Base-by-base conservation (phyloP, 2,888 invertebrate species). In the Timandra comae region DNA sequence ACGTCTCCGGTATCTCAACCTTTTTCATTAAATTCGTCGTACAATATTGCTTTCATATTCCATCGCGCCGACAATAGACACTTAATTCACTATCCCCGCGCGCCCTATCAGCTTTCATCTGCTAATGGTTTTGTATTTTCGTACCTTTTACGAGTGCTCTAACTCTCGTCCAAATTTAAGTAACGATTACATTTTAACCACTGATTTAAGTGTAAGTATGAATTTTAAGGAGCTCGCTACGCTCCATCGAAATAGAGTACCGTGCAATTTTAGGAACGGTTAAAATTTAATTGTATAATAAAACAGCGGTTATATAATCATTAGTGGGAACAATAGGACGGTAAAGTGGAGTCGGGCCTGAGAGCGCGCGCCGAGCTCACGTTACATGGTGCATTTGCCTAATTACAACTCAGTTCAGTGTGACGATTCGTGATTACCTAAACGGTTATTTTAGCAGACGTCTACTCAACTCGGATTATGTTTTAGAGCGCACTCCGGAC, bases 241-340 rank as follows among this genome's bases (percentile, higher is more conserved):
- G 76, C 67, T 73, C 61, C 64, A 71, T 67, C 58, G 57, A 73
- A 74, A 71, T 74, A 77, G 59, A 70, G 66, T 67, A 72, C 65
- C 58, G 64, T 65, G 63, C 62, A 72, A 76, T 80, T 85, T 81
- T 73, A 79, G 71, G 73, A 73, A 67, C 75, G 67, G 67, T 85
- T 82, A 76, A 78, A 81, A 76, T 85, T 85, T 81, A 81, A 85
- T 76, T 75, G 80, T 71, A 71, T 70, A 69, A 73, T 86, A 79
- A 85, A 84, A 81, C 76, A 74, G 74, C 70, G 72, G 73, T 81
- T 81, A 78, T 79, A 77, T 74, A 78, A 81, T 80, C 68, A 78
- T 85, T 79, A 80, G 65, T 67, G 63, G 66, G 68, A 76, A 79
- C 74, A 79, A 79, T 80, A 71, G 65, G 65, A 61, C 62, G 52